phyloP scores from a whole-genome alignment of 2,888 invertebrate species.

The Dynastes hyllus region DNA sequence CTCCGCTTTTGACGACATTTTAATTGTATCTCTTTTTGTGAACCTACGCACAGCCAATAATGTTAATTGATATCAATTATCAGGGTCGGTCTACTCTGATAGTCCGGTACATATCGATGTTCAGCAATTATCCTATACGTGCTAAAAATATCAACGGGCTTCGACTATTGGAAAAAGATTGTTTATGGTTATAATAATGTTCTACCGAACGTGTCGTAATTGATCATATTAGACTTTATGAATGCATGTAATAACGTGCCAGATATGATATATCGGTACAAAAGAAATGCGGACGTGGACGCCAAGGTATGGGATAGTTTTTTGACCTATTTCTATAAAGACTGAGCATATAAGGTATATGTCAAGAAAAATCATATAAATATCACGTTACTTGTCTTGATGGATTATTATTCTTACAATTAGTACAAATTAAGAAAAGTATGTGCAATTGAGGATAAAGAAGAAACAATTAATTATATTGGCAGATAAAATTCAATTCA shows the following conservation, averaged over 20 bases:
- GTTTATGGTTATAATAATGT: conserved; percentile 46
- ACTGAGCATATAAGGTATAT: neutral
- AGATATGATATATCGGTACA: conserved; percentile 33
- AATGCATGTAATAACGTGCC: conserved; percentile 36
- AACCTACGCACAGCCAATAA: conserved; percentile 56
- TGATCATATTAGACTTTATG: conserved; percentile 45
- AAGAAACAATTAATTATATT: too few relatives aligned
- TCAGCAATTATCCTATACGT: conserved; percentile 51
- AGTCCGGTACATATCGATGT: conserved; percentile 53
- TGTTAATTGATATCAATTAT: conserved; percentile 69
- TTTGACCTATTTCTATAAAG: neutral
- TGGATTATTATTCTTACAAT: too few relatives aligned
- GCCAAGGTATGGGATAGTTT: conserved; percentile 14
- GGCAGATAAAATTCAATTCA: too few relatives aligned
- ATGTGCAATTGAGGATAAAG: too few relatives aligned
- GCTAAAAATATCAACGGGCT: conserved; percentile 42
- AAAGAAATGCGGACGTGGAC: conserved; percentile 11
- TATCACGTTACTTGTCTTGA: too few relatives aligned
- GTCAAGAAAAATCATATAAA: too few relatives aligned
- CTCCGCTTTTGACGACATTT: conserved; percentile 58
- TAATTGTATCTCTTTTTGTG: conserved; percentile 68
- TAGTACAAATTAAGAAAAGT: too few relatives aligned
- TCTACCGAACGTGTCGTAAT: conserved; percentile 36
- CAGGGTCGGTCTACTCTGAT: conserved; percentile 67
- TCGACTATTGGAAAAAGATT: conserved; percentile 23